These are phyloP conservation scores for Cyphomyrus discorhynchus DNA, from an alignment of 2,113 vertebrate species.

Conservation along the genomic window DNA sequence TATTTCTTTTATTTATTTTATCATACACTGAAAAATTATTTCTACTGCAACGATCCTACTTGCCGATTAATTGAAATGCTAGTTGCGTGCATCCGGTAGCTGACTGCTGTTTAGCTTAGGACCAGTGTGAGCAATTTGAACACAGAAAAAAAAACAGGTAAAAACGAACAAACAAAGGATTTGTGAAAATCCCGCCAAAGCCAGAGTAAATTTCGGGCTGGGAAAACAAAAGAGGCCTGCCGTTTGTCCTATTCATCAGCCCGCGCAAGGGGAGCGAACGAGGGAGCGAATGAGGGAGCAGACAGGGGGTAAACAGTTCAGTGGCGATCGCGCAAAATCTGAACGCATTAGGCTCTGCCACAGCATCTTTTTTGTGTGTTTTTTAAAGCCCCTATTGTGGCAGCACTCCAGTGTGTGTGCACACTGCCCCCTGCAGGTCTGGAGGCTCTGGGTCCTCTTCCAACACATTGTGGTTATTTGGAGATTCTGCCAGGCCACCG, in stretches of 20 bases:
- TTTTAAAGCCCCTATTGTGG: neutral
- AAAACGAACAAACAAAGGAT: conserved; percentile 2
- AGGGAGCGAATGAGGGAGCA: neutral
- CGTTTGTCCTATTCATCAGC: neutral
- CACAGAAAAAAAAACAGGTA: neutral
- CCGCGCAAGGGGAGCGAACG: neutral
- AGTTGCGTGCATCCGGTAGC: neutral
- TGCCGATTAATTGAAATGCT: neutral
- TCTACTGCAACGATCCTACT: neutral
- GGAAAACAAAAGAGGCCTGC: neutral
- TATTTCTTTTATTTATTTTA: neutral
- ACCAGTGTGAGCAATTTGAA: neutral
- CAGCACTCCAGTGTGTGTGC: neutral
- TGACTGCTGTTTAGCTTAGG: neutral
- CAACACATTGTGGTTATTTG: neutral
- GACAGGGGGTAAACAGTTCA: neutral
- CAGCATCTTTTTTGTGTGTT: neutral
- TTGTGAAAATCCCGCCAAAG: neutral
- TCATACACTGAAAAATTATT: neutral
- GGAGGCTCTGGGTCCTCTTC: neutral
- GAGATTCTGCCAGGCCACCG: neutral
- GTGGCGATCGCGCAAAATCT: neutral
- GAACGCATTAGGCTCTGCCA: neutral
- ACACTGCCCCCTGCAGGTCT: neutral
- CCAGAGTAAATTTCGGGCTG: neutral